Conservation (phyloP, 2,113 vertebrate species). For the Sturnira hondurensis region DNA sequence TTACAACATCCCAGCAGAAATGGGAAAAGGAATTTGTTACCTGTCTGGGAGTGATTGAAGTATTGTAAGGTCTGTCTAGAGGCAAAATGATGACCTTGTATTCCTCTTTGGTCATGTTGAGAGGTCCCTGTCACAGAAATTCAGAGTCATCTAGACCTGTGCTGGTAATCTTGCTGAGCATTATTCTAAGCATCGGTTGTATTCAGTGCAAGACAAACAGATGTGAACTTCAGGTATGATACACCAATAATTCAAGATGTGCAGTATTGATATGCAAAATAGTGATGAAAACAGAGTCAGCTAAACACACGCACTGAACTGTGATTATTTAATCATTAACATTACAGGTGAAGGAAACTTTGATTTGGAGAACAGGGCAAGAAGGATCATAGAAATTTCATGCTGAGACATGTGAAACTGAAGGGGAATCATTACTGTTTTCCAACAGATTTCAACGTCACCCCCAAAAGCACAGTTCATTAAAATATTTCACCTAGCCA, state of each 20-base stretch:
- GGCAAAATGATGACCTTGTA: constrained; percentile 24
- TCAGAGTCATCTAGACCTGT: neutral
- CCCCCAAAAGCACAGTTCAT: neutral
- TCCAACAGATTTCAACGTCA: neutral
- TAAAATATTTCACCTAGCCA: neutral
- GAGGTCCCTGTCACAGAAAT: constrained; percentile 13
- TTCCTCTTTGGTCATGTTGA: neutral
- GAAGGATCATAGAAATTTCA: neutral
- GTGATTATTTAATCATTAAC: neutral
- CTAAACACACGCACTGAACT: neutral
- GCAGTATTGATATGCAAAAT: neutral
- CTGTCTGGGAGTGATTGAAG: constrained; percentile 46
- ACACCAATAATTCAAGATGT: neutral
- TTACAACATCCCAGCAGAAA: constrained; percentile 19
- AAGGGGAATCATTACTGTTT: neutral
- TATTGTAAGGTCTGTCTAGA: constrained; percentile 38
- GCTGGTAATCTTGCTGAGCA: neutral
- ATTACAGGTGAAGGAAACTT: neutral
- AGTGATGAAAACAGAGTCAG: neutral
- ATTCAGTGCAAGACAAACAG: neutral
- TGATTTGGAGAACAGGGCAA: neutral
- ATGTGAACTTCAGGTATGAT: neutral
- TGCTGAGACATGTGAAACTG: neutral
- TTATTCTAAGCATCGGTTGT: neutral
- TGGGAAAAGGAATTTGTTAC: constrained; percentile 16